These are phyloP conservation scores for Nothura maculosa DNA, from an alignment of 2,797 vertebrate species.

Conservation along the genomic window DNA sequence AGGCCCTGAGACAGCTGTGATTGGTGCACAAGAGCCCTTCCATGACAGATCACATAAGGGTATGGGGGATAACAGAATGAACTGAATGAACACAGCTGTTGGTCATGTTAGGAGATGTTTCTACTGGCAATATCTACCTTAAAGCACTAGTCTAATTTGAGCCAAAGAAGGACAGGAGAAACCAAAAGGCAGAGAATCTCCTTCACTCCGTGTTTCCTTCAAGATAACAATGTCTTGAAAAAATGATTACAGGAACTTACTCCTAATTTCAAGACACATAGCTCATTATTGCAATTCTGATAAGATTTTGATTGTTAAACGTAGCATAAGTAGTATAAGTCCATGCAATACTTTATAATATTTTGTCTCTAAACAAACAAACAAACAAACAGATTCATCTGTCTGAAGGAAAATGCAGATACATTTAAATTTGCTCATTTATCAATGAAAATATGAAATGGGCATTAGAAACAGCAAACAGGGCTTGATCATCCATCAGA, in stretches of 20 bases:
- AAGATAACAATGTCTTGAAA: background rate
- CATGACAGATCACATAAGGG: background rate
- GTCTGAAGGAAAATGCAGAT: background rate
- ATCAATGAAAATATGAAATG: background rate
- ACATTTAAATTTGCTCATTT: background rate
- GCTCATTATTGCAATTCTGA: background rate
- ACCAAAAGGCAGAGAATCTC: background rate
- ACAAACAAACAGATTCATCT: accelerated
- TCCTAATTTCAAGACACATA: background rate
- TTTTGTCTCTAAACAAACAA: background rate
- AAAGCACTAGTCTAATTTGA: background rate
- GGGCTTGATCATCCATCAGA: background rate
- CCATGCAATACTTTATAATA: background rate
- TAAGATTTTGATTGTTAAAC: background rate
- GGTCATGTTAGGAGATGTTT: background rate
- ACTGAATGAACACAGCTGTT: background rate
- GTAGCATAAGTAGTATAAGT: background rate
- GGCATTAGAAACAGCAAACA: background rate
- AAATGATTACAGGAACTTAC: background rate
- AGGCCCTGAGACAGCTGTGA: accelerated
- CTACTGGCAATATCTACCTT: background rate
- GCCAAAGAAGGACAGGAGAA: background rate
- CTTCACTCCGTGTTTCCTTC: background rate
- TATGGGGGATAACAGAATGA: too few relatives aligned
- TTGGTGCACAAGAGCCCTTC: too few relatives aligned